These are phyloP conservation scores for Zonitis immaculata DNA, from an alignment of 2,888 invertebrate species.

Conservation along the genomic window DNA sequence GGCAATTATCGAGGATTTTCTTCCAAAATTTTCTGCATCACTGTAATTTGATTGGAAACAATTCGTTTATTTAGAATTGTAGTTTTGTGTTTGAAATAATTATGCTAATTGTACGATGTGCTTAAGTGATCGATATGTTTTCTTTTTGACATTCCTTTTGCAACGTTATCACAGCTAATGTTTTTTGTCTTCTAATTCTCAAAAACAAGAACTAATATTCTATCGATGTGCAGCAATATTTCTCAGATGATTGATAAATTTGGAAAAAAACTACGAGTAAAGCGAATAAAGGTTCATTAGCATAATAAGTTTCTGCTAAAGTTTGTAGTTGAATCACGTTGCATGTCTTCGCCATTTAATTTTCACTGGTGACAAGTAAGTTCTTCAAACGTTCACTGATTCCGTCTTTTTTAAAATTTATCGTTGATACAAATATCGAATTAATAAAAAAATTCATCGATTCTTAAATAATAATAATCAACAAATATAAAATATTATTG, in stretches of 20 bases:
- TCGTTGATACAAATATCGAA: not conserved
- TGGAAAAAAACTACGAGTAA: not conserved
- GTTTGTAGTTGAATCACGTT: slow-evolving; percentile 16
- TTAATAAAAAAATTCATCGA: too few relatives aligned
- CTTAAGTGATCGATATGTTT: too few relatives aligned
- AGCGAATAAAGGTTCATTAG: not conserved
- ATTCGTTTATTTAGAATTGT: too few relatives aligned
- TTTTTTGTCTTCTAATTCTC: not conserved
- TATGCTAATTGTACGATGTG: too few relatives aligned
- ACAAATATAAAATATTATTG: not conserved
- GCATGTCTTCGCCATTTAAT: slow-evolving; percentile 14
- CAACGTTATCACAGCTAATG: too few relatives aligned
- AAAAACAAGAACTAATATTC: too few relatives aligned
- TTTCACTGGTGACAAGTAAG: slow-evolving; percentile 16
- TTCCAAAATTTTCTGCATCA: not conserved
- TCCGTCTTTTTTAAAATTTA: slow-evolving; percentile 5
- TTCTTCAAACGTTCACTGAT: slow-evolving; percentile 15
- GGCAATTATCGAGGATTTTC: not conserved
- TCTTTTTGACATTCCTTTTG: too few relatives aligned
- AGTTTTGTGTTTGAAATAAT: too few relatives aligned
- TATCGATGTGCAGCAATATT: not conserved
- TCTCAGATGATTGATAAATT: not conserved
- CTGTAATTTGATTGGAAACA: not conserved
- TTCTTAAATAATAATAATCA: not conserved
- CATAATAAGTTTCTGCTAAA: not conserved